Evolutionary conservation across 2,113 vertebrate species (phyloP).

Genomic region (Tonatia bakeri): DNA sequence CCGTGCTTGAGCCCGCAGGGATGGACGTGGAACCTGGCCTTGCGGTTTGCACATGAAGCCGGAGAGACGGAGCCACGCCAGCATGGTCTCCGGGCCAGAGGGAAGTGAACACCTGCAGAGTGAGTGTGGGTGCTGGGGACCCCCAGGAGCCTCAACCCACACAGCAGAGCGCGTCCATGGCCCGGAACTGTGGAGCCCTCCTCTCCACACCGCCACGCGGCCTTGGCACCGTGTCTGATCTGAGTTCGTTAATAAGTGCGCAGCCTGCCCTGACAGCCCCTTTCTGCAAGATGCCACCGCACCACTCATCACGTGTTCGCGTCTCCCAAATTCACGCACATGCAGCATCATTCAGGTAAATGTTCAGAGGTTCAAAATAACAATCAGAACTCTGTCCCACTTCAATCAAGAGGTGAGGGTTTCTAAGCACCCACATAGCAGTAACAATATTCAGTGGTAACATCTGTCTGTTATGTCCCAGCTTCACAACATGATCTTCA

Average conservation of each 20-base stretch:
- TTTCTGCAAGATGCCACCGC: background rate
- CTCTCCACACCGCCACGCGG: background rate
- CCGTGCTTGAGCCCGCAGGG: background rate
- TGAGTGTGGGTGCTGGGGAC: background rate
- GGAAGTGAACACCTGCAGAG: background rate
- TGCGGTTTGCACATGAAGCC: background rate
- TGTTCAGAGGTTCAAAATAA: conserved; percentile 11
- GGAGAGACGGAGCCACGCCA: too few species aligned
- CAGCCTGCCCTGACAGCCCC: background rate
- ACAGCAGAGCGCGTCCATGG: background rate
- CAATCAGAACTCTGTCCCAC: background rate
- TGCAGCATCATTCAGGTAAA: background rate
- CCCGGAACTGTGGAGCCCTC: background rate
- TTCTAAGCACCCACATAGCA: background rate
- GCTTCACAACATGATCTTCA: background rate
- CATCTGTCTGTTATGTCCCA: background rate
- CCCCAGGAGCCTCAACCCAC: background rate
- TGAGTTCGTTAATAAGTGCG: background rate
- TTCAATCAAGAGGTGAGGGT: background rate
- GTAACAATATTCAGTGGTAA: background rate
- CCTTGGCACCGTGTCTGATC: background rate
- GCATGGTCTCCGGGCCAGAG: background rate
- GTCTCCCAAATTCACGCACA: background rate
- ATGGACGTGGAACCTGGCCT: background rate
- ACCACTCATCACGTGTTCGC: background rate